Conservation (phyloP, 1,140 invertebrate species). For the Aphis craccivora region DNA sequence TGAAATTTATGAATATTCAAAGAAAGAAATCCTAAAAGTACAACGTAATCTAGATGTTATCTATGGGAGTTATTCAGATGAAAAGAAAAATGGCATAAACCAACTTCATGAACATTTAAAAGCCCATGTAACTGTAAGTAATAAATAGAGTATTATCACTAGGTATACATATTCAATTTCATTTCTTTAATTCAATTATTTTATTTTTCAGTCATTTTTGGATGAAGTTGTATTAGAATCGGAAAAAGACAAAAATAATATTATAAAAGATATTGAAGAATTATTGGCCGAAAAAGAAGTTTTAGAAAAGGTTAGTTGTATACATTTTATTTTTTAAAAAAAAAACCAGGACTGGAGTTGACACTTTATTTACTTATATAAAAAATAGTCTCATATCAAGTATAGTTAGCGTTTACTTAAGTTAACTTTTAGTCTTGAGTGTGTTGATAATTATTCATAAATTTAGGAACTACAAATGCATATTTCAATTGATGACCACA, state of each 20-base stretch:
- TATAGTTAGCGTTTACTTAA: too few relatives aligned
- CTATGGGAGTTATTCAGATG: constrained; percentile 33
- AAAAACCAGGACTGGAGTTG: neutral
- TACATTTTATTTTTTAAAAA: neutral
- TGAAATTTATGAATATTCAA: constrained; percentile 34
- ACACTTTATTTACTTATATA: neutral
- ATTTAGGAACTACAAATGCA: constrained; percentile 44
- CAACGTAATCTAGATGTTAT: constrained; percentile 41
- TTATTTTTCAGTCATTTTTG: constrained; percentile 35
- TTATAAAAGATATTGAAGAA: constrained; percentile 57
- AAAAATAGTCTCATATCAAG: neutral
- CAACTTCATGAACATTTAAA: constrained; percentile 44
- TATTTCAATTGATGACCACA: constrained; percentile 43
- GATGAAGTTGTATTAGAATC: constrained; percentile 46
- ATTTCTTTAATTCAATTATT: neutral
- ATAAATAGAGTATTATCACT: neutral
- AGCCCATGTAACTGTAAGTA: constrained; percentile 39
- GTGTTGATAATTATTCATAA: neutral
- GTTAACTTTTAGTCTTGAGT: neutral
- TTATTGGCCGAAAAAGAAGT: constrained; percentile 28
- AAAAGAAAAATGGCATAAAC: constrained; percentile 40
- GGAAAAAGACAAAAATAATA: constrained; percentile 41
- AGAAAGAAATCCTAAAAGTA: constrained; percentile 36
- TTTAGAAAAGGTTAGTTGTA: constrained; percentile 33
- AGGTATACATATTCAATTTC: neutral